Percentiles rank a stretch among this genome's conserved stretches.
phyloP scores from a whole-genome alignment of 2,797 vertebrate genomes.

The Borostomias antarcticus region DNA sequence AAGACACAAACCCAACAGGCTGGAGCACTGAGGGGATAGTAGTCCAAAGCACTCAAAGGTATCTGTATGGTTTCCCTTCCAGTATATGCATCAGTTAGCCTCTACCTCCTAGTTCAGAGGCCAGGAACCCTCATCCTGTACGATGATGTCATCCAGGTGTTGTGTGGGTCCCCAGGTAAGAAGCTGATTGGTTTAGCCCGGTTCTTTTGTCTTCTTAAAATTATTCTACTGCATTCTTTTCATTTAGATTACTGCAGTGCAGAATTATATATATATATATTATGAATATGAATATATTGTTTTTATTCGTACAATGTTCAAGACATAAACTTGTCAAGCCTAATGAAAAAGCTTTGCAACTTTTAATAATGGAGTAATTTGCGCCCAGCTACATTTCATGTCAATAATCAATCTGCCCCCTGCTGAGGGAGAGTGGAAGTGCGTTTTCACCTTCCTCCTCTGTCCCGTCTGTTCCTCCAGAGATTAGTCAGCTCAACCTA shows the following conservation, averaged over 20 bases:
- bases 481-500: conserved; percentile 30
- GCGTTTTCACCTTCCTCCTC: conserved; percentile 19
- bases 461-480: conserved; percentile 3
- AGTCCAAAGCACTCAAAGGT: background rate
- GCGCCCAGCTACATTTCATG: background rate
- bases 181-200: background rate
- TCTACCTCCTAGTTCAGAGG: conserved; percentile 91
- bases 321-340: background rate
- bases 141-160: conserved; percentile 92
- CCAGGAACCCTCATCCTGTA: conserved; percentile 95
- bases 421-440: conserved; percentile 5
- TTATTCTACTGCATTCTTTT: background rate
- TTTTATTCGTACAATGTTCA: too few relatives aligned
- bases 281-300: background rate
- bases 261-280: background rate
- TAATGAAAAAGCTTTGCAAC: background rate
- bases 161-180: conserved; percentile 91
- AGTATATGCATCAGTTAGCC: conserved; percentile 94
- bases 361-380: background rate
- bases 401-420: conserved; percentile 25
- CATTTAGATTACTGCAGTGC: too few relatives aligned
- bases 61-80: conserved; percentile 15
- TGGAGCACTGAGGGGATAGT: background rate
- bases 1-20: background rate
- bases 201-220: background rate